phyloP scores from a whole-genome alignment of 2,113 vertebrate species.

The Phyllostomus hastatus region DNA sequence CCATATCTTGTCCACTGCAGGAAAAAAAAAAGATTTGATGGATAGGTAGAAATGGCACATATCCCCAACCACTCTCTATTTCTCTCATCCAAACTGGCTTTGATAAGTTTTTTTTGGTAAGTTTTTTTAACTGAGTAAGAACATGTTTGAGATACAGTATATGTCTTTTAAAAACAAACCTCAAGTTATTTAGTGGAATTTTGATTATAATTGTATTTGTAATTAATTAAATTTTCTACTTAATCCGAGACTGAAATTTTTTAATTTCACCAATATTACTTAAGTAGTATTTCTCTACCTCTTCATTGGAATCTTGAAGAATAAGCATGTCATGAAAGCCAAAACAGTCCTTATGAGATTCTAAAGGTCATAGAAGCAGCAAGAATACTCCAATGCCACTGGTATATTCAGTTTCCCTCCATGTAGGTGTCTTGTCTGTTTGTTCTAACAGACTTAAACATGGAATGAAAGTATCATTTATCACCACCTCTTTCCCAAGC shows the following conservation, averaged over 20 bases:
- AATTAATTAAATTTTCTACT: background rate
- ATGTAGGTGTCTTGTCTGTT: background rate
- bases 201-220: background rate
- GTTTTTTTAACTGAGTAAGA: background rate
- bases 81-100: background rate
- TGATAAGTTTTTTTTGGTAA: background rate
- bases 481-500: background rate
- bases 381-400: background rate
- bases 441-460: background rate
- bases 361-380: background rate
- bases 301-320: constrained; percentile 8
- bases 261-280: background rate
- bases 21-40: background rate
- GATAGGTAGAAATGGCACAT: background rate
- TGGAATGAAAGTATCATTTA: background rate
- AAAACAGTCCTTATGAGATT: background rate
- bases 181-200: constrained; percentile 23
- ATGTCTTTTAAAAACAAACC: background rate
- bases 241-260: background rate
- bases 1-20: constrained; percentile 92
- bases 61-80: background rate
- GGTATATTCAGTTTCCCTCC: background rate
- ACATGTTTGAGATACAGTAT: background rate
- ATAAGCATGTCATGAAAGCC: background rate
- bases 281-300: background rate